phyloP scores from a whole-genome alignment of 2,797 vertebrate species.

The Myiotriccus ornatus region DNA sequence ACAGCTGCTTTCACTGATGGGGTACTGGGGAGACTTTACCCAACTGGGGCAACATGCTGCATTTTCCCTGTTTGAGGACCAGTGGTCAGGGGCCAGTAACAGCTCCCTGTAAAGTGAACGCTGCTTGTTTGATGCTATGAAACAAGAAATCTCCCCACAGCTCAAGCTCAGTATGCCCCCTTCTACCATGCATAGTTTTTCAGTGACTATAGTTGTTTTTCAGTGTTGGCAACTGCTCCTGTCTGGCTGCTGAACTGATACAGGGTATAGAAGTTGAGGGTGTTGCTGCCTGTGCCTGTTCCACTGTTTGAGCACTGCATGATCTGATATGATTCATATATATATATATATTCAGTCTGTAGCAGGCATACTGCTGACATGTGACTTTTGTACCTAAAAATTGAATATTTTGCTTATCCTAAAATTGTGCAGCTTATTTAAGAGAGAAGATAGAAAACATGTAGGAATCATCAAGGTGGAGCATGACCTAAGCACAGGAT shows the following conservation, averaged over 20 bases:
- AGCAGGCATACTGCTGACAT: not conserved
- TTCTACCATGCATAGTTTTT: not conserved
- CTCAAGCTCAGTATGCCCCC: not conserved
- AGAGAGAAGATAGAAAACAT: not conserved
- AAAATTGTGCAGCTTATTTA: not conserved
- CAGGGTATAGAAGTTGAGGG: not conserved
- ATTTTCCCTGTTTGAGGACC: not conserved
- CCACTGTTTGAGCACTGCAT: not conserved
- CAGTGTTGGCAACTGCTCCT: not conserved
- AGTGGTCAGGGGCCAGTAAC: not conserved
- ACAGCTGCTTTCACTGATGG: not conserved
- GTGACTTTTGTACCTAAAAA: not conserved
- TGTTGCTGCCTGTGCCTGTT: not conserved
- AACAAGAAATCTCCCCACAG: not conserved
- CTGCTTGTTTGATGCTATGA: not conserved
- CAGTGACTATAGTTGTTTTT: not conserved
- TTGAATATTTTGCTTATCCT: not conserved
- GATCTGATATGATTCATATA: not conserved
- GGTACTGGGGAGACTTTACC: not conserved
- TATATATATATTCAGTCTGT: not conserved
- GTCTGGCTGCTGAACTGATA: not conserved
- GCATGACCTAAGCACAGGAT: not conserved
- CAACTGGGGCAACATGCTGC: not conserved
- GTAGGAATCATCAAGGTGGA: not conserved
- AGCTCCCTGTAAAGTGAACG: not conserved